Percentiles rank a stretch among this genome's conserved stretches.
Evolutionary conservation across 2,113 vertebrate species (phyloP).

Genomic region (Percopsis transmontana): DNA sequence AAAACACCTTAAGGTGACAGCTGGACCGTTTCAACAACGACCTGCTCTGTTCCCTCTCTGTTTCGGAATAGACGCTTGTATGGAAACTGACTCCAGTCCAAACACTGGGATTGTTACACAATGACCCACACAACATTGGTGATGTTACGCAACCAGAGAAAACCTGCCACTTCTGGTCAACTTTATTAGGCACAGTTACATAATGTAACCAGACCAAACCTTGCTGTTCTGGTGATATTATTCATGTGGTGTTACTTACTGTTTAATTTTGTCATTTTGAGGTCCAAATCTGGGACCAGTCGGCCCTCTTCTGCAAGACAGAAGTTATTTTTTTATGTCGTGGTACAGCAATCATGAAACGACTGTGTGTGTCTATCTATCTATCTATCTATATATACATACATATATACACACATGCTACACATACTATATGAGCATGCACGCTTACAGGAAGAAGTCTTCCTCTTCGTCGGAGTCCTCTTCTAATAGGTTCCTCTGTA

Average conservation of each 20-base stretch:
- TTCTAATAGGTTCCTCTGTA: slow-evolving; percentile 95
- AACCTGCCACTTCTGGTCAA: slow-evolving; percentile 57
- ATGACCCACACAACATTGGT: slow-evolving; percentile 22
- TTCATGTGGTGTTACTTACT: slow-evolving; percentile 81
- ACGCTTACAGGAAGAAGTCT: slow-evolving; percentile 97
- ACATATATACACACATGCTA: neutral
- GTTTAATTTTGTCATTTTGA: slow-evolving; percentile 95
- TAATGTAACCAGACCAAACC: slow-evolving; percentile 48
- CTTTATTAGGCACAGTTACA: slow-evolving; percentile 30
- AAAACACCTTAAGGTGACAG: slow-evolving; percentile 14
- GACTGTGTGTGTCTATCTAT: no score
- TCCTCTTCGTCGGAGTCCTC: slow-evolving; percentile 98
- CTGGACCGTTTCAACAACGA: slow-evolving; percentile 48
- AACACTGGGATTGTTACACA: slow-evolving; percentile 41
- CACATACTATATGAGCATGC: neutral
- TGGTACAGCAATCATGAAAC: neutral
- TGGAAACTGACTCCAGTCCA: slow-evolving; percentile 38
- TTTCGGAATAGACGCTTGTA: slow-evolving; percentile 15
- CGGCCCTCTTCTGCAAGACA: slow-evolving; percentile 87
- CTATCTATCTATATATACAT: no score
- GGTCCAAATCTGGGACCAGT: slow-evolving; percentile 92
- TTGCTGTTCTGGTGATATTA: neutral
- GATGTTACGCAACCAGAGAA: slow-evolving; percentile 46
- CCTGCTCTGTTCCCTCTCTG: slow-evolving; percentile 41
- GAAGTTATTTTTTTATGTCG: neutral